These are phyloP conservation scores for Holacanthella duospinosa DNA, from an alignment of 2,888 invertebrate species.

Conservation along the genomic window DNA sequence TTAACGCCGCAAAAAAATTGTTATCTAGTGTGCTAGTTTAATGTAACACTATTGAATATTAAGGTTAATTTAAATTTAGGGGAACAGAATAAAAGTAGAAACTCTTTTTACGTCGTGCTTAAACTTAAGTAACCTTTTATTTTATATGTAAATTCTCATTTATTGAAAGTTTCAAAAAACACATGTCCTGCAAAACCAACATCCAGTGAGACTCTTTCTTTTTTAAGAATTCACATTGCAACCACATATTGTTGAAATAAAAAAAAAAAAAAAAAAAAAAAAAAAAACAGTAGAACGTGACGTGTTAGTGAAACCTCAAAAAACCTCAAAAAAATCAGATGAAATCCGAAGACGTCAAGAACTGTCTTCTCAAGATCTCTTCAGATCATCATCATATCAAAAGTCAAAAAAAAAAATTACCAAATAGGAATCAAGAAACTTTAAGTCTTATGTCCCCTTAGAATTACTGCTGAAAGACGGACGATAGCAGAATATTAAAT, in stretches of 20 bases:
- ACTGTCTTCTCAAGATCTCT: constrained; percentile 6
- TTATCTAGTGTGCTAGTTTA: no score
- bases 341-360: constrained; percentile 4
- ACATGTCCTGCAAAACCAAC: no score
- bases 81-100: no score
- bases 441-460: not conserved
- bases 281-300: not conserved
- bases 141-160: no score
- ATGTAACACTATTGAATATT: no score
- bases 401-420: not conserved
- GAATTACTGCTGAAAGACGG: not conserved
- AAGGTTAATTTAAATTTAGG: no score
- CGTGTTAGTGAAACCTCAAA: not conserved
- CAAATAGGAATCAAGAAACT: not conserved
- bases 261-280: not conserved
- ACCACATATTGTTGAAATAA: not conserved
- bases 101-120: no score
- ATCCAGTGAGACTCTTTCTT: no score
- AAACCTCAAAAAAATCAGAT: not conserved
- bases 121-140: no score
- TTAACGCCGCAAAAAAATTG: no score
- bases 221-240: no score
- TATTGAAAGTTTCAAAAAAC: no score
- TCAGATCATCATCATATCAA: not conserved
- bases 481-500: not conserved